Base-by-base conservation (phyloP, 2,113 vertebrate species). In the Pyrgilauda ruficollis region DNA sequence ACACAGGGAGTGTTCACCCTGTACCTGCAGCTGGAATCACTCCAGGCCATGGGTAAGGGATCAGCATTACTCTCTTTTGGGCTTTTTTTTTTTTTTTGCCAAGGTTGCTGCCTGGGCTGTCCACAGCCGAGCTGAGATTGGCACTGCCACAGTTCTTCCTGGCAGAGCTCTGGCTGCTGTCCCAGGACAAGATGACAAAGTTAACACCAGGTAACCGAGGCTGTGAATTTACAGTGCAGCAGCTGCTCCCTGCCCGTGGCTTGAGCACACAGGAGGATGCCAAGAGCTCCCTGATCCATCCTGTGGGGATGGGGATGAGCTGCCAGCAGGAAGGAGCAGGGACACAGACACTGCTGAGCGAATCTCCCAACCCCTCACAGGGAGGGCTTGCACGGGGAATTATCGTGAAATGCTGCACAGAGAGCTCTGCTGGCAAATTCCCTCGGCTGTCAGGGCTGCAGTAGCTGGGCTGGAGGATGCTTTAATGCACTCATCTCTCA, bases 391-490 rank as follows among this genome's bases (percentile, higher is more conserved):
- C 15, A 15, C 15, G 3, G 46, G 56, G 90, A 83, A 18, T 35
- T 9, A 35, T 16, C 39, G 35, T 0, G 0, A 24, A 47, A 41
- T 0, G 8, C 69, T 18, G 39, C 1, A 0, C 12, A 4, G 50
- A 84, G 50, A 76, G 69, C 49, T 73, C 74, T 66, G 62, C 74
- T 20, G 69, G 17, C 23, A 50, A 68, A 58, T 90, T 72, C 52
- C 20, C 18, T 23, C 23, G 0, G 68, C 69, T 89, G 4, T 0
- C 16, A 17, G 41, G 64, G 76, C 68, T 2, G 2, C 28, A 3
- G 63, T 19, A 68, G 63, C 82, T 24, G 41, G 68, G 3, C 22
- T 8, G 35, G 50, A 90, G 93, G 76, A 58, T 72, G 58, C 63
- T 72, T 90, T 93, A 68, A 24, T 43, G 88, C 55, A 50, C 76